Conservation (phyloP, 2,113 vertebrate genomes). For the Pipa parva region DNA sequence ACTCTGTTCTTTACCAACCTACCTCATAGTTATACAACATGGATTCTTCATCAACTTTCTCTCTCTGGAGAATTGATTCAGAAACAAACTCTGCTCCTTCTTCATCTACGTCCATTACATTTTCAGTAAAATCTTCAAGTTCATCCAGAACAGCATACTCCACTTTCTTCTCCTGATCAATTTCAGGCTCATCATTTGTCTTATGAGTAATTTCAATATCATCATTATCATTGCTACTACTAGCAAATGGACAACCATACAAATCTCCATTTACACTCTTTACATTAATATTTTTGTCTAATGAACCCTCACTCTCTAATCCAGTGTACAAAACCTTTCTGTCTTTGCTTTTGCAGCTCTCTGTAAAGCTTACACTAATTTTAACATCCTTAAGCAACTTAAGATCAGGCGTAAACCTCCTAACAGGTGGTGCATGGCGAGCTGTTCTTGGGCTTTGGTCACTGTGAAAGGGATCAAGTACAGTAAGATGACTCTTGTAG, state of each 20-base stretch:
- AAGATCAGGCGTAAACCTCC: slow-evolving; percentile 89
- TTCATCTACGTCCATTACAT: slow-evolving; percentile 88
- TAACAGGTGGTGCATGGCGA: slow-evolving; percentile 86
- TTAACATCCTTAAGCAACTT: slow-evolving; percentile 96
- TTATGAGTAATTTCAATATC: slow-evolving; percentile 62
- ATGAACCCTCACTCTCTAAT: slow-evolving; percentile 68
- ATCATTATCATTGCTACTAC: slow-evolving; percentile 59
- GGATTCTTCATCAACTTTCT: slow-evolving; percentile 84
- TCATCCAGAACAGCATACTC: slow-evolving; percentile 97
- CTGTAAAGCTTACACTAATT: slow-evolving; percentile 91
- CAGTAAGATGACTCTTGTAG: slow-evolving; percentile 75
- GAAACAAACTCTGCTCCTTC: slow-evolving; percentile 86
- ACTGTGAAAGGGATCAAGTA: slow-evolving; percentile 68
- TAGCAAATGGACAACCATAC: slow-evolving; percentile 75
- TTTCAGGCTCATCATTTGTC: slow-evolving; percentile 76
- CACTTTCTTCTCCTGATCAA: slow-evolving; percentile 92
- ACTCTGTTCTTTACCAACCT: slow-evolving; percentile 63
- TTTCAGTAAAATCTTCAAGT: slow-evolving; percentile 93
- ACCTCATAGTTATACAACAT: slow-evolving; percentile 90
- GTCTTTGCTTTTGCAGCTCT: slow-evolving; percentile 90
- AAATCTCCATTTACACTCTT: slow-evolving; percentile 80
- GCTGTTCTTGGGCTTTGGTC: slow-evolving; percentile 87
- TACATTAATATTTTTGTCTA: slow-evolving; percentile 61
- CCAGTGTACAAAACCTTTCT: slow-evolving; percentile 94
- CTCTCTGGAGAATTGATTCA: slow-evolving; percentile 86